A percentile compares a stretch with the other conserved stretches of the same genome.
These are phyloP conservation scores for Nycticebus coucang DNA, from an alignment of 2,113 vertebrate species.

Conservation along the genomic window DNA sequence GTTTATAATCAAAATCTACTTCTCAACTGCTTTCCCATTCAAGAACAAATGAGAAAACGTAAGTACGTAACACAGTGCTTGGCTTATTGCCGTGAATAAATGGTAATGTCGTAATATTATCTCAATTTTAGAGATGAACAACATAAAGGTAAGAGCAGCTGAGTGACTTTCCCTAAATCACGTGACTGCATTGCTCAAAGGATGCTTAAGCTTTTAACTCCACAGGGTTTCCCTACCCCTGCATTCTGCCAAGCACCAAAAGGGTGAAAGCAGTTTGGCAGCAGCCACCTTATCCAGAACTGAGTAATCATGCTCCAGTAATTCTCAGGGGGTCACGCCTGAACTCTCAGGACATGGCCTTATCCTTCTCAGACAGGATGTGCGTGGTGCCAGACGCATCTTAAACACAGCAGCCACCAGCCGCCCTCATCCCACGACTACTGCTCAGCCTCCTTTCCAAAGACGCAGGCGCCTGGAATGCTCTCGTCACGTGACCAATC, in stretches of 20 bases:
- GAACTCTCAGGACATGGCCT: neutral
- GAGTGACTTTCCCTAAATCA: neutral
- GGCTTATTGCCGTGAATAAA: too few relatives aligned
- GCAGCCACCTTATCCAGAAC: neutral
- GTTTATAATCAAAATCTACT: fast-evolving
- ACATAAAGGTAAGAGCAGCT: neutral
- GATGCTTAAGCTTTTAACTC: too few relatives aligned
- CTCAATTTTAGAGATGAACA: neutral
- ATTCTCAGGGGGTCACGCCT: neutral
- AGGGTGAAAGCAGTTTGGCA: fast-evolving
- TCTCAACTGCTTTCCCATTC: neutral
- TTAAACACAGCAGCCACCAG: neutral
- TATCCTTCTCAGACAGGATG: neutral
- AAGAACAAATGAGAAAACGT: neutral
- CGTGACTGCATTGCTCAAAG: too few relatives aligned
- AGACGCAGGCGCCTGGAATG: constrained; percentile 49
- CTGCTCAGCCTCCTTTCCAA: constrained; percentile 29
- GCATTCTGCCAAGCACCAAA: too few relatives aligned
- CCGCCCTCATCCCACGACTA: neutral
- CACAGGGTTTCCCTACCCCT: too few relatives aligned
- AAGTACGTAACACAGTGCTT: fast-evolving
- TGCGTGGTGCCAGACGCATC: neutral
- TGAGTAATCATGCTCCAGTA: fast-evolving
- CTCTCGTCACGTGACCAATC: constrained; percentile 54
- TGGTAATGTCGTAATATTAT: neutral